Percentiles rank a stretch among this genome's conserved stretches.
phyloP scores from a whole-genome alignment of 2,113 vertebrate species.

The Esox niger region DNA sequence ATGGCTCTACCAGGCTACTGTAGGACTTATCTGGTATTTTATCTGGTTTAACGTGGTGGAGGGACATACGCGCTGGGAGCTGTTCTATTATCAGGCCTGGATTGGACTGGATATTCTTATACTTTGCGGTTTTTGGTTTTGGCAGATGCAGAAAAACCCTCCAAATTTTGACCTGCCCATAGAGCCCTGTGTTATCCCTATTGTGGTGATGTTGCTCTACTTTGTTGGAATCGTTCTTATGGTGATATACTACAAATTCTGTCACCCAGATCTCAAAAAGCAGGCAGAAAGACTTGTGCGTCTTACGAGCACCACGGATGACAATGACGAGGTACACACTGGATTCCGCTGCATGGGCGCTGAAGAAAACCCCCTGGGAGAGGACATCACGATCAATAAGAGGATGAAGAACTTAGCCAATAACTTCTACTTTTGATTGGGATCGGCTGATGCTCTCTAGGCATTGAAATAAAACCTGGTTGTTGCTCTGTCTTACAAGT shows the following conservation, averaged over 20 bases:
- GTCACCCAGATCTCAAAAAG: conserved; percentile 48
- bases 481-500: no score
- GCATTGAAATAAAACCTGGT: no score
- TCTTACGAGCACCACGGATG: neutral
- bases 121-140: conserved; percentile 71
- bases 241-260: conserved; percentile 49
- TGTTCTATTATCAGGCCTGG: conserved; percentile 74
- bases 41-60: conserved; percentile 79
- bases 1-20: conserved; percentile 73
- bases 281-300: neutral
- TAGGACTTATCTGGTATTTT: conserved; percentile 85
- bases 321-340: neutral
- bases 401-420: conserved; percentile 58
- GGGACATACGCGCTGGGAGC: conserved; percentile 62
- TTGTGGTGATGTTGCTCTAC: conserved; percentile 5
- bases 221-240: conserved; percentile 30
- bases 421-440: conserved; percentile 55
- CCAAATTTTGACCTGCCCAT: rapidly evolving
- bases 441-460: neutral
- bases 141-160: conserved; percentile 29
- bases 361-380: no score
- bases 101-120: conserved; percentile 70
- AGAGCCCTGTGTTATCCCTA: neutral
- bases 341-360: neutral
- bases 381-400: conserved; percentile 15